Base-by-base conservation (phyloP, 2,113 vertebrate genomes). In the Platanista minor region DNA sequence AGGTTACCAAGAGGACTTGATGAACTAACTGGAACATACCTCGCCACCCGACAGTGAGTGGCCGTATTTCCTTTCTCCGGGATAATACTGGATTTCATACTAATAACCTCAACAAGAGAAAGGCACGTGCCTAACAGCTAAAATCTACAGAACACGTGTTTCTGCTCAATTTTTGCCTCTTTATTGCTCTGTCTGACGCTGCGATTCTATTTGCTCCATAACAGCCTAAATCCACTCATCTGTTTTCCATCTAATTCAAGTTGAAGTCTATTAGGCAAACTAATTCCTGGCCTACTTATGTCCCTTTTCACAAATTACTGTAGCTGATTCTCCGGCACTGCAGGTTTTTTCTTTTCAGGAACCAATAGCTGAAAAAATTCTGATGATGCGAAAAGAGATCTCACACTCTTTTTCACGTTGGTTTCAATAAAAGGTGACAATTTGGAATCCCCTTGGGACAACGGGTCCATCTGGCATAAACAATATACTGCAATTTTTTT, bases 171-270 rank as follows among this genome's bases (percentile, higher is more conserved):
- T 43, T 95, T 93, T 66, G 83, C 77, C 90, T 91, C 89, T 95
- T 95, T 74, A 72, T 94, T 33, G 31, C 92, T 91, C 46, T 25
- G 17, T 82, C 88, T 81, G 85, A 93, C 10, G 21, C 8, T 9
- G 49, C 33, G 69, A 78, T 95, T 31, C 92, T 94, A 33, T 85
- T 72, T 77, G 91, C 41, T 41, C 74, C 21, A 0, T 46, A 71
- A 43, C 18, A 8, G 1, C 91, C 95, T 54, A 41, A 86, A 43
- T 14, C 54, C 4, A 20, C 9, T 85, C 89, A 82, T 91, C 29
- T 91, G 75, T 97, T 91, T 94, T 94, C 25, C 71, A 21, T 46
- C 90, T 57, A 92, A 95, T 94, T 85, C 90, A 71, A 82, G 96
- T 75, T 6, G 92, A 96, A 97, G 71, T 61, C 90, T n/a, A 29